phyloP scores from a whole-genome alignment of 2,113 vertebrate genomes.

The Myanophis thanlyinensis region DNA sequence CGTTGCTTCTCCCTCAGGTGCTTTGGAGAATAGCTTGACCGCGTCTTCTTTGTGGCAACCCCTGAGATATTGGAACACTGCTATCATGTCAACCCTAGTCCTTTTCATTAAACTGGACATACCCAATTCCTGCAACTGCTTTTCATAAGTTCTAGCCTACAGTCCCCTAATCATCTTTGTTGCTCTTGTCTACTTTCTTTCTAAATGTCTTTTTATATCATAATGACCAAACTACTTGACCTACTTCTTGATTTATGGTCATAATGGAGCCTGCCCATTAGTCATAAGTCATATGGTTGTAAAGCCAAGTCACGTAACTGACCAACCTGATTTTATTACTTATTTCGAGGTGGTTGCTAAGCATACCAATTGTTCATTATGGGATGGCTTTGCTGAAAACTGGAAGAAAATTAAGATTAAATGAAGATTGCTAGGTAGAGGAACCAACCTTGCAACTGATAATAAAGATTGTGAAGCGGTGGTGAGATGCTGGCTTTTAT shows the following conservation, averaged over 20 bases:
- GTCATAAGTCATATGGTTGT: background rate
- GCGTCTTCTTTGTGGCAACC: background rate
- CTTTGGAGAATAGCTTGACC: too few species aligned
- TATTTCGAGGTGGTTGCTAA: background rate
- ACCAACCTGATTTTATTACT: background rate
- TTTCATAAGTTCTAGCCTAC: too few species aligned
- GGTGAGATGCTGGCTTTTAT: background rate
- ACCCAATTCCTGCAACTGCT: too few species aligned
- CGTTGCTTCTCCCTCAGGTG: too few species aligned
- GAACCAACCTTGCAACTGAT: background rate
- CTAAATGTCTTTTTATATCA: background rate
- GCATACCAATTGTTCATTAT: background rate
- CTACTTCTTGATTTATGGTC: background rate
- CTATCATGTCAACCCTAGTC: background rate
- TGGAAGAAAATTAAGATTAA: background rate
- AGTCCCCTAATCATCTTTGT: background rate
- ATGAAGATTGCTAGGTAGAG: background rate
- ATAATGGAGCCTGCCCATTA: background rate
- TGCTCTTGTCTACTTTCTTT: background rate
- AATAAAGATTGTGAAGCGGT: background rate
- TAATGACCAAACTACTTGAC: background rate
- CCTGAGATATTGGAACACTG: background rate
- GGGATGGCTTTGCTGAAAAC: background rate
- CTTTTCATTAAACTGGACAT: background rate
- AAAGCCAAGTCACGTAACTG: background rate